Conservation (phyloP, 2,113 vertebrate species). For the Origma solitaria region DNA sequence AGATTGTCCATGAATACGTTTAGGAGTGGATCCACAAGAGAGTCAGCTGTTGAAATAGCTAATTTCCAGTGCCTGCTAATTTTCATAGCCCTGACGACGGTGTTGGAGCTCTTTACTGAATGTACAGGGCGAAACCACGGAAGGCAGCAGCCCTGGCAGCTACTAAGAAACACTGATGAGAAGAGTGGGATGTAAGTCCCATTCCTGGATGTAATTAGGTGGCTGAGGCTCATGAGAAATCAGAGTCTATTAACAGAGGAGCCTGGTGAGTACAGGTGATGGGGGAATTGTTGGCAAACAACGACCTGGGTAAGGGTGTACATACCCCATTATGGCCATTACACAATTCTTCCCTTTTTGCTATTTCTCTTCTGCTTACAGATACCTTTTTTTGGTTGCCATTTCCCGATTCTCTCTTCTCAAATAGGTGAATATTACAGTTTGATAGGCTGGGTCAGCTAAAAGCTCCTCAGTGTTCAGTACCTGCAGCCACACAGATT, state of each 20-base stretch:
- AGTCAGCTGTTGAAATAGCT: not conserved
- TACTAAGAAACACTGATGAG: not conserved
- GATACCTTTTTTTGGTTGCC: not conserved
- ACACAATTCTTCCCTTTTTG: not conserved
- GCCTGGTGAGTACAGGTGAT: not conserved
- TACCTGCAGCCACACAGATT: not conserved
- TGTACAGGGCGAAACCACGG: fast-evolving
- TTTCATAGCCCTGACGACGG: not conserved
- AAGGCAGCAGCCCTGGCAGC: not conserved
- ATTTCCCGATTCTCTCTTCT: not conserved
- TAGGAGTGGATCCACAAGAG: not conserved
- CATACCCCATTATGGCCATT: not conserved
- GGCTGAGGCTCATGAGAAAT: not conserved
- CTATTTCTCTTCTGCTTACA: not conserved
- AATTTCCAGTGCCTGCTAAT: not conserved
- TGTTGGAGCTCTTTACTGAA: not conserved
- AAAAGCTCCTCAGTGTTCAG: not conserved
- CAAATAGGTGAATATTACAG: not conserved
- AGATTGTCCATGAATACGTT: not conserved
- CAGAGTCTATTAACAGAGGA: not conserved
- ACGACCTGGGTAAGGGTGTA: fast-evolving
- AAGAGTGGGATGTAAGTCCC: not conserved
- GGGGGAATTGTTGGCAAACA: not conserved
- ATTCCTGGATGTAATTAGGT: not conserved
- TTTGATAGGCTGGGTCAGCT: not conserved